Conservation (phyloP, 2,888 invertebrate genomes). For the Calameuta pallipes region DNA sequence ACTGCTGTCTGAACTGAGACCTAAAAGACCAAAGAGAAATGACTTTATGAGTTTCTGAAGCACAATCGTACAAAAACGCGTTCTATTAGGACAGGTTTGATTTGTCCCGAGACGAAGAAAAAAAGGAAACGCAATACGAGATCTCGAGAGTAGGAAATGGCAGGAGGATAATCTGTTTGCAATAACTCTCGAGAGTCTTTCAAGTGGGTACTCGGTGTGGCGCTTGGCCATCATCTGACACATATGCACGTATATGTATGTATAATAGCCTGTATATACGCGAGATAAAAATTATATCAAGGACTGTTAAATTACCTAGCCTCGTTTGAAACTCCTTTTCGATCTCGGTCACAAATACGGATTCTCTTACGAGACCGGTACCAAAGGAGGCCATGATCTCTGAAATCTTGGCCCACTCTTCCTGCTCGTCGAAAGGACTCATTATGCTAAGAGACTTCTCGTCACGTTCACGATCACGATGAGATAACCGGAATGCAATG, state of each 20-base stretch:
- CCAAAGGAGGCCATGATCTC: conserved; percentile 97
- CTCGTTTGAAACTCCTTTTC: conserved; percentile 83
- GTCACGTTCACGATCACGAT: conserved; percentile 62
- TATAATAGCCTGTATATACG: background rate
- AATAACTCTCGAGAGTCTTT: background rate
- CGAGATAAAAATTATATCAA: background rate
- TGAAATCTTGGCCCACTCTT: conserved; percentile 96
- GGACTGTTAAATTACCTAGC: conserved; percentile 69
- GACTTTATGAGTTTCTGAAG: background rate
- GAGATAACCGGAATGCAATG: conserved; percentile 53
- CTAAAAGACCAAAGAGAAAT: conserved; percentile 52
- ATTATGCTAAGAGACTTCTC: conserved; percentile 73
- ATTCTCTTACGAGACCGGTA: conserved; percentile 82
- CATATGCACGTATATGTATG: too few species aligned
- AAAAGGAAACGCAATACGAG: background rate
- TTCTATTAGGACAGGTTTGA: background rate
- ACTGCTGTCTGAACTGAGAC: conserved; percentile 69
- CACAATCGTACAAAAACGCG: background rate
- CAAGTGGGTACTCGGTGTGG: background rate
- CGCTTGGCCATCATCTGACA: background rate
- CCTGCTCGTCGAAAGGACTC: conserved; percentile 92
- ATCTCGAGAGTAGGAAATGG: background rate
- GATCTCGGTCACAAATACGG: conserved; percentile 81
- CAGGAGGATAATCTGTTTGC: background rate
- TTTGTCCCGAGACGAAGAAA: background rate